Evolutionary conservation across 2,113 vertebrate species (phyloP), one percentile per base, ranked within the genome.

Genomic region (Oophaga pumilio): DNA sequence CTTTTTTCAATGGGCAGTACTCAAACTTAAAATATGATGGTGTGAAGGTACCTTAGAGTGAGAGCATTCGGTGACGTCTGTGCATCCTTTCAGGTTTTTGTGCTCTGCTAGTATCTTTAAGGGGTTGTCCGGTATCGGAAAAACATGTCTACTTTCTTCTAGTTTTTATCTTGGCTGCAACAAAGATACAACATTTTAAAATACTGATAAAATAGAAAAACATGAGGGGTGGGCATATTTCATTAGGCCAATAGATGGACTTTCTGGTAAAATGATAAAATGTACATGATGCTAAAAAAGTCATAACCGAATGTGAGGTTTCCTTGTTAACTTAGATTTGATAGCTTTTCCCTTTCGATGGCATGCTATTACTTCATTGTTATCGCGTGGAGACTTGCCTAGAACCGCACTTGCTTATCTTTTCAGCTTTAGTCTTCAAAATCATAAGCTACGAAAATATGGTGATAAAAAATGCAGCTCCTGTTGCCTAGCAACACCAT

Each of bases 401-500:
- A 62, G 68, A 82, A 28, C 14, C 52, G 17, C 7, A 64, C 78
- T 81, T 18, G 66, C 66, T 73, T 59, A 73, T 66, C 22, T 62
- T 15, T 76, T 73, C 82, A 28, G 76, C 64, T 87, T 87, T 49
- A 43, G 57, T 87, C 71, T 76, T 85, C 66, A 73, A 84, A 83
- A 89, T 33, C 86, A 73, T 79, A 90, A 89, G 28, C 82, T 87
- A 84, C 73, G 81, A 82, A 43, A 89, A 88, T 82, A 89, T 80
- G 53, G 77, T 81, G 52, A 87, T 81, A 85, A 66, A 77, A 87
- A 85, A 86, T 89, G 52, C 73, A 85, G 76, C 79, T 85, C 81
- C 33, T 88, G 88, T 83, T 87, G 64, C 89, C 52, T 89, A 89
- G 88, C 87, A 90, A 90, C 86, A 81, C 71, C 68, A 84, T 84